Base-by-base conservation (phyloP, 1,140 invertebrate genomes). In the Drosophila pseudoananassae region DNA sequence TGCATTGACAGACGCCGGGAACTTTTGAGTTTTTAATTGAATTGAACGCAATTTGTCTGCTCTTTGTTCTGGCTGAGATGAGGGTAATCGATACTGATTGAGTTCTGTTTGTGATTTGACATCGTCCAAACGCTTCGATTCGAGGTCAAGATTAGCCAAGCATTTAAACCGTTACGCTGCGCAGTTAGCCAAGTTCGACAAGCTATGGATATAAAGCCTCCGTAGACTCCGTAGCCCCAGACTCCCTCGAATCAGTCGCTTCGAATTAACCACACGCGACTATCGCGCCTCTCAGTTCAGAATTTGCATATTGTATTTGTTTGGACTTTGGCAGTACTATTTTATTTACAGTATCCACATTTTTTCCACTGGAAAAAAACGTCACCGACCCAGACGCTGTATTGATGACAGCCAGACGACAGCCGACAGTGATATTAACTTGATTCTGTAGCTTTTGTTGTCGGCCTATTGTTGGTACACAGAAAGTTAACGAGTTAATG, bases 401-500 rank as follows among this genome's bases (percentile, higher is more conserved):
- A 83, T 75, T 61, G 56, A 82, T 82, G 79, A 78, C 79, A 74
- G 31, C 55, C 79, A 82, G 69, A 83, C 68, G 69, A 57, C 66
- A 57, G 52, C 15, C 57, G 54, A 54, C 55, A 55, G 74, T 59
- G 76, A 71, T 82, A 71, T 72, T 83, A 82, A 84, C 63, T 66
- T 64, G 63, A 64, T 66, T 66, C 15, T 15, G 9, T 25, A 72
- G 50, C 70, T 58, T 56, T 75, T 68, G 60, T 60, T 47, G 56
- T 51, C 73, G 49, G 70, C 54, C 75, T 83, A 78, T 82, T 82
- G 80, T 83, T 79, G 69, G 70, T 78, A 72, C 29, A 72, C 33
- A 36, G 79, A 61, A 47, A 83, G 71, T 73, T 84, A 84, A 84
- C 80, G 80, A 84, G 80, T 78, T 84, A 84, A 84, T 84, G 80